A percentile compares a stretch with the other conserved stretches of the same genome.
phyloP scores from a whole-genome alignment of 2,888 invertebrate genomes.

The Leptopilina drosophilae region DNA sequence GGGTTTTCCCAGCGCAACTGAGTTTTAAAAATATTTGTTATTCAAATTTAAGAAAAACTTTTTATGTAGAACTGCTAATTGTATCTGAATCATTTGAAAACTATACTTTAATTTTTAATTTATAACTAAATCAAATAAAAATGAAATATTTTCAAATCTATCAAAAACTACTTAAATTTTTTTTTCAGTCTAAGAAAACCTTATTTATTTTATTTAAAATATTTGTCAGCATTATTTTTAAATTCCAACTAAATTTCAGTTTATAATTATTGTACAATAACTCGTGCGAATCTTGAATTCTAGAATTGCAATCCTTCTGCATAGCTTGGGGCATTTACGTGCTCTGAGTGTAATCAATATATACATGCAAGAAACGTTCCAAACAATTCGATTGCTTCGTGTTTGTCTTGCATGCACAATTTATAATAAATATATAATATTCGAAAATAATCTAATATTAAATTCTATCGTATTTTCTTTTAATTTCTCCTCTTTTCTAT shows the following conservation, averaged over 20 bases:
- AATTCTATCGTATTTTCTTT: background rate
- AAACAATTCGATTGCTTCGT: slow-evolving; percentile 5
- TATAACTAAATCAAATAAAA: too few relatives aligned
- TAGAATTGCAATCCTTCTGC: slow-evolving; percentile 7
- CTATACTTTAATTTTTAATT: too few relatives aligned
- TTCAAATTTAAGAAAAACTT: too few relatives aligned
- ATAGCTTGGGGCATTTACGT: slow-evolving; percentile 12
- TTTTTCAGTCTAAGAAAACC: too few relatives aligned
- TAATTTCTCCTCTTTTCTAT: background rate
- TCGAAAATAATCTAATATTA: background rate
- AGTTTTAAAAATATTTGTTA: too few relatives aligned
- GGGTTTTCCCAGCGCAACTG: too few relatives aligned
- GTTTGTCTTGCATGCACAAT: background rate
- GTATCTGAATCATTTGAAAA: too few relatives aligned
- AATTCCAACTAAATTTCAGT: background rate
- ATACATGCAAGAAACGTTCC: slow-evolving; percentile 13
- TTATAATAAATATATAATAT: background rate
- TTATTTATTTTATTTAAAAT: too few relatives aligned
- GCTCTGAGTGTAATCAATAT: slow-evolving; percentile 20
- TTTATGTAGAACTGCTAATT: too few relatives aligned
- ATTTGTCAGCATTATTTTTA: too few relatives aligned
- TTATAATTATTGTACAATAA: background rate
- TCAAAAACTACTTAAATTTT: too few relatives aligned
- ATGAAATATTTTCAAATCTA: too few relatives aligned
- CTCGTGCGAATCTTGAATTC: background rate